Conservation (phyloP, 2,797 vertebrate genomes). For the Podarcis siculus region DNA sequence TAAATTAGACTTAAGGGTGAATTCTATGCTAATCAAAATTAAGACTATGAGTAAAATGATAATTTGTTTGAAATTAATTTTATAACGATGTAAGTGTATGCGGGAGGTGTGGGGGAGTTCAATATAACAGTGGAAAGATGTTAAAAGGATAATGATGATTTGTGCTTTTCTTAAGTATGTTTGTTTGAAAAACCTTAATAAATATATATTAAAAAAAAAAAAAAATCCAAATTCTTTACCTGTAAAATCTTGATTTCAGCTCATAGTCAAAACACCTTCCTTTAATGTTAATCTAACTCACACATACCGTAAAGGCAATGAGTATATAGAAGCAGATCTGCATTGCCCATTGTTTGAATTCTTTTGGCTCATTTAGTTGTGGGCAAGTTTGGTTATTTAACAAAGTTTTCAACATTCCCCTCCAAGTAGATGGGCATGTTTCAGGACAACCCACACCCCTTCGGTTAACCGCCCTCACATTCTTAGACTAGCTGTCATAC, state of each 20-base stretch:
- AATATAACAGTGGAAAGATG: too few relatives aligned
- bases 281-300: background rate
- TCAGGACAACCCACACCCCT: constrained; percentile 30
- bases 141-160: too few relatives aligned
- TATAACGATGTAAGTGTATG: too few relatives aligned
- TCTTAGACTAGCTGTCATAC: constrained; percentile 74
- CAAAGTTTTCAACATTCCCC: constrained; percentile 43
- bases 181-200: too few relatives aligned
- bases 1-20: too few relatives aligned
- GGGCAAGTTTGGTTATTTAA: constrained; percentile 32
- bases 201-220: too few relatives aligned
- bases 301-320: constrained; percentile 13
- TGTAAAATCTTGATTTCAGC: constrained; percentile 10
- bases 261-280: background rate
- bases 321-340: constrained; percentile 5
- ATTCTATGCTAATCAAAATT: too few relatives aligned
- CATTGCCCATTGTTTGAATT: background rate
- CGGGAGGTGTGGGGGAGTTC: too few relatives aligned
- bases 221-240: background rate
- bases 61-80: too few relatives aligned
- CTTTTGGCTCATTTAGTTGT: background rate
- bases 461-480: constrained; percentile 61
- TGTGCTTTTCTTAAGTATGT: too few relatives aligned
- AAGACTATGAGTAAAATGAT: too few relatives aligned
- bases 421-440: constrained; percentile 41